Evolutionary conservation across 2,113 vertebrate species (phyloP).

Genomic region (Zingel zingel): DNA sequence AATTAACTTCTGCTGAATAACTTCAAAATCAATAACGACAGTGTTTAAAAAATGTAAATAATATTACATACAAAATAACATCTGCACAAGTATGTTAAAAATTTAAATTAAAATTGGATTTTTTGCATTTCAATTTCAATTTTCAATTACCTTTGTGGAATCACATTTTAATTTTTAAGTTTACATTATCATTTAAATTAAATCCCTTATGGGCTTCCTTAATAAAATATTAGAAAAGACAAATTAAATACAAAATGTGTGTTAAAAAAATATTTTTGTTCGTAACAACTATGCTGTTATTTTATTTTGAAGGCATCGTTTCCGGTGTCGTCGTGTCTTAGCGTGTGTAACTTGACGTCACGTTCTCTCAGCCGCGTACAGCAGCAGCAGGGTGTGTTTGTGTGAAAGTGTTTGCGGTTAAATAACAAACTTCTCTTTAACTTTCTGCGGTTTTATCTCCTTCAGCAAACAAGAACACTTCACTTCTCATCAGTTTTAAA

Average conservation of each 20-base stretch:
- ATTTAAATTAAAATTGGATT: no score
- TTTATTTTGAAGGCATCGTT: conserved; percentile 2
- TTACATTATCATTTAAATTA: no score
- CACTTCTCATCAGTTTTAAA: neutral
- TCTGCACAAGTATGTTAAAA: no score
- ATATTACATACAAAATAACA: no score
- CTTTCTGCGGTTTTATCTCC: neutral
- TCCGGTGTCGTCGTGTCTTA: neutral
- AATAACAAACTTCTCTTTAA: neutral
- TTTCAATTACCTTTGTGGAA: no score
- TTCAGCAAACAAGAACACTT: neutral
- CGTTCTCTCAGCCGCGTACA: neutral
- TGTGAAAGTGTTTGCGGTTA: neutral
- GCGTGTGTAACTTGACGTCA: neutral
- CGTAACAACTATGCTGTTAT: neutral
- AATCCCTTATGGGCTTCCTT: no score
- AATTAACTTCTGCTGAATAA: no score
- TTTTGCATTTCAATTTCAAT: no score
- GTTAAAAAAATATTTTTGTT: neutral
- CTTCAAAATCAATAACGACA: no score
- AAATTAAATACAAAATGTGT: neutral
- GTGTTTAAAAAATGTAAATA: no score
- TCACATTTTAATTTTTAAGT: no score
- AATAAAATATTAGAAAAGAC: neutral
- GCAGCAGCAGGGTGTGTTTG: neutral